Evolutionary conservation across 2,797 vertebrate species (phyloP).

Genomic region (Podargus strigoides): DNA sequence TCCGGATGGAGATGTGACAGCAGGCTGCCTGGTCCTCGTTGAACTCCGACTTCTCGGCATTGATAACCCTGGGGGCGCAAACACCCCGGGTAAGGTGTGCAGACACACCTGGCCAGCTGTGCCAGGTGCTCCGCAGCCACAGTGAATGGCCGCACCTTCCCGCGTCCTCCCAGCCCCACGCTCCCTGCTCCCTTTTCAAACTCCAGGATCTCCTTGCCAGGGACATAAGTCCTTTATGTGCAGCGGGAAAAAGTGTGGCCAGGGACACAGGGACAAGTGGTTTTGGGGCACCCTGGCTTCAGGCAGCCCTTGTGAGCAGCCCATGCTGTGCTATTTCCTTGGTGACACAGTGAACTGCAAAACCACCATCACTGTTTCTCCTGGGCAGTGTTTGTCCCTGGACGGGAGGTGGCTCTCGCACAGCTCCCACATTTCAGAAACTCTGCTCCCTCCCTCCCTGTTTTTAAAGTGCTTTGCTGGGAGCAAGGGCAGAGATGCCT

Average conservation of each 20-base stretch:
- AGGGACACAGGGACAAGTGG: neutral
- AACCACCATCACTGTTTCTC: neutral
- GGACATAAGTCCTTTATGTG: neutral
- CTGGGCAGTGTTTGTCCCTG: neutral
- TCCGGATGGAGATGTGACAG: slow-evolving; percentile 68
- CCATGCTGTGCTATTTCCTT: neutral
- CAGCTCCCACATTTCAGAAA: neutral
- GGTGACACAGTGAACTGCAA: neutral
- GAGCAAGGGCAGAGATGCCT: neutral
- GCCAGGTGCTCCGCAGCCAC: neutral
- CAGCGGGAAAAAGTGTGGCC: neutral
- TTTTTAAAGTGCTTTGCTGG: neutral
- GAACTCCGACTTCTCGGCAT: slow-evolving; percentile 75
- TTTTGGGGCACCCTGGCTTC: neutral
- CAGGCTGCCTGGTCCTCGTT: slow-evolving; percentile 79
- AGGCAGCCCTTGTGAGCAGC: neutral
- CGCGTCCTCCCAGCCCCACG: neutral
- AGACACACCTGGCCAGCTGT: neutral
- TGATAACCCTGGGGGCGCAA: slow-evolving; percentile 70
- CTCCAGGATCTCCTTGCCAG: neutral
- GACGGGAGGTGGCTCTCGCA: neutral
- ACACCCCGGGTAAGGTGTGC: neutral
- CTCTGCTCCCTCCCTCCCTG: neutral
- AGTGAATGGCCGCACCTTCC: fast-evolving
- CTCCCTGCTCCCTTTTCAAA: neutral